Evolutionary conservation across 1,140 invertebrate species (phyloP), one percentile per base, ranked within the genome.

Genomic region (Episyrphus balteatus): DNA sequence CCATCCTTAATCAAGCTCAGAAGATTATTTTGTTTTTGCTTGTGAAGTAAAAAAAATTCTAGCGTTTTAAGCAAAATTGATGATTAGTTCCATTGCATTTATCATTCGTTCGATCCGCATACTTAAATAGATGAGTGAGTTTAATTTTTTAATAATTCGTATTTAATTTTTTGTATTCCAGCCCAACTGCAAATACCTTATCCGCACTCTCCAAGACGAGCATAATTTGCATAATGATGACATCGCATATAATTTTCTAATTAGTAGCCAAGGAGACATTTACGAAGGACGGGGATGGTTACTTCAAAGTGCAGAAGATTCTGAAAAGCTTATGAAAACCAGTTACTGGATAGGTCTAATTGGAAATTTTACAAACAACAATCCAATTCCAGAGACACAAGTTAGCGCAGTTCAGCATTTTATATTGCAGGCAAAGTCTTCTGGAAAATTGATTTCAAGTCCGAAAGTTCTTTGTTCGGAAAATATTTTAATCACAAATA

Each of bases 181-280:
- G 19, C 6, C 3, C 9, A 26, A 7, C 9, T 47, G 46, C 14
- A 32, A 15, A 12, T 6, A 6, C 2, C 17, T 5, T 15, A 70
- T 77, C 1, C 58, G 69, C 46, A 21, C 54, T 3, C 73, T 76
- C 10, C 78, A 81, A 57, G 73, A 70, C 11, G 77, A 72, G 50
- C 78, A 81, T 51, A 77, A 80, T 3, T 67, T 59, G 18, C 52
- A 64, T 0, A 66, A 74, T 73, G 58, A 57, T 13, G 80, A 82
- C 52, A 79, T 82, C 14, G 76, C 31, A 5, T 83, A 83, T 55
- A 87, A 80, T 56, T 88, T 86, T 55, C 57, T 87, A 2, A 70
- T 86, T 3, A 84, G 82, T 0, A 80, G 79, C 14, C 81, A 84
- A 55, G 82, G 81, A 0, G 71, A 72, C 3, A 75, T 75, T 1